Evolutionary conservation across 2,888 invertebrate genomes (phyloP).

Genomic region (Allophyes oxyacanthae): DNA sequence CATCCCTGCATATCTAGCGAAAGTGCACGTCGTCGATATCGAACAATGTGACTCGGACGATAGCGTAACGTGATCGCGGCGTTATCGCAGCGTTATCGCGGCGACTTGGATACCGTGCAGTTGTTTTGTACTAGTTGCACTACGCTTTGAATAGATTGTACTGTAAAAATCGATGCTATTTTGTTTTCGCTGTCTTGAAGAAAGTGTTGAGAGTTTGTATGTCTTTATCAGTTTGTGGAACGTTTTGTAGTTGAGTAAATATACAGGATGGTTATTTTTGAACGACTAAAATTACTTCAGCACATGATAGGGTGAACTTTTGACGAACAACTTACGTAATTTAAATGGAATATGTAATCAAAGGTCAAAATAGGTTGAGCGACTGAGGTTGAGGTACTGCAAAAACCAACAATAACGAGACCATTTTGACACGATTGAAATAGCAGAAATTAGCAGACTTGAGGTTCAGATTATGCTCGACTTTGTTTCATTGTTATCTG

Average conservation of each 20-base stretch:
- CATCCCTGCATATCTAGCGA: conserved; percentile 76
- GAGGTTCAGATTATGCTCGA: no score
- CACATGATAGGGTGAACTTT: no score
- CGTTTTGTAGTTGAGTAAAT: conserved; percentile 12
- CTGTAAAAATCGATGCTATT: conserved; percentile 40
- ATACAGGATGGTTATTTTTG: background rate
- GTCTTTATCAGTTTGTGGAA: conserved; percentile 31
- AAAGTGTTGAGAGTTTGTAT: conserved; percentile 21
- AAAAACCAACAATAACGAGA: no score
- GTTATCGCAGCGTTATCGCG: conserved; percentile 58
- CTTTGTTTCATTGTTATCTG: no score
- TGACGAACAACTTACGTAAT: no score
- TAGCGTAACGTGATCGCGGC: conserved; percentile 71
- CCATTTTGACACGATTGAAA: no score
- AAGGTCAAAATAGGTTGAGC: no score
- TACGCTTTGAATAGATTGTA: conserved; percentile 36
- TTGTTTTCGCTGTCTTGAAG: conserved; percentile 43
- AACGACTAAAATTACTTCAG: no score
- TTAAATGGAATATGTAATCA: no score
- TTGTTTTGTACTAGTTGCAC: conserved; percentile 45
- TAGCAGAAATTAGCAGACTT: no score
- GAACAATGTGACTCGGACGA: conserved; percentile 80
- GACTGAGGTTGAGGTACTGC: no score
- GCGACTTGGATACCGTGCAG: conserved; percentile 54
- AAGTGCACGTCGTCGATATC: conserved; percentile 80